Base-by-base conservation (phyloP, 2,888 invertebrate genomes). In the Platerodrilus igneus region DNA sequence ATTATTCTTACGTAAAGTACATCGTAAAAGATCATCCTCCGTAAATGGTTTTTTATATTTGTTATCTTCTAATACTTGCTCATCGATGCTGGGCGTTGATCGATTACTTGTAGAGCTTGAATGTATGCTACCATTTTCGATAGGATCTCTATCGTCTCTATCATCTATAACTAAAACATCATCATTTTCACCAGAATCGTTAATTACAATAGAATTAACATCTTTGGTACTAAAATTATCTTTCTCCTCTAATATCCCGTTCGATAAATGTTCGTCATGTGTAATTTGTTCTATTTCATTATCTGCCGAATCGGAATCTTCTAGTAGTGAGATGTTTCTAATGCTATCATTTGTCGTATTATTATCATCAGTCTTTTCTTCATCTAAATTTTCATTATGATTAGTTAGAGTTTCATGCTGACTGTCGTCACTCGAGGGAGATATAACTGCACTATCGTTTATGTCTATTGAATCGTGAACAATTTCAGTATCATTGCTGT, bases 1-100 rank as follows among this genome's bases (percentile, higher is more conserved):
- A 54, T 75, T 76, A 26, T 76, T 59, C 57, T 77, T 77, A 22
- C 77, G 63, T 17, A 74, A 69, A 60, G 77, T 77, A 45, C 77
- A 62, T 44, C 75, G 59, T 2, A 73, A 73, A 6, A 72, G 70
- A 39, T 21, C 21, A 1, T 23, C 21, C 19, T 31, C 33, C 1
- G 14, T 9, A n/a, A 10, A 3, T 7, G 10, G 11, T 42, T 34
- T 46, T 56, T 53, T 50, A 53, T 49, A 56, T 57, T 63, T 59
- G 67, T 73, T 58, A 68, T n/a, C n/a, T n/a, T n/a, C n/a, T n/a
- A n/a, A n/a, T n/a, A n/a, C n/a, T n/a, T n/a, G n/a, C n/a, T n/a
- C n/a, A n/a, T n/a, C n/a, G n/a, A n/a, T n/a, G n/a, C n/a, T n/a
- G n/a, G n/a, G n/a, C n/a, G n/a, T n/a, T n/a, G n/a, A n/a, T n/a